Base-by-base conservation (phyloP, 2,113 vertebrate genomes). In the Brachyhypopomus occidentalis region DNA sequence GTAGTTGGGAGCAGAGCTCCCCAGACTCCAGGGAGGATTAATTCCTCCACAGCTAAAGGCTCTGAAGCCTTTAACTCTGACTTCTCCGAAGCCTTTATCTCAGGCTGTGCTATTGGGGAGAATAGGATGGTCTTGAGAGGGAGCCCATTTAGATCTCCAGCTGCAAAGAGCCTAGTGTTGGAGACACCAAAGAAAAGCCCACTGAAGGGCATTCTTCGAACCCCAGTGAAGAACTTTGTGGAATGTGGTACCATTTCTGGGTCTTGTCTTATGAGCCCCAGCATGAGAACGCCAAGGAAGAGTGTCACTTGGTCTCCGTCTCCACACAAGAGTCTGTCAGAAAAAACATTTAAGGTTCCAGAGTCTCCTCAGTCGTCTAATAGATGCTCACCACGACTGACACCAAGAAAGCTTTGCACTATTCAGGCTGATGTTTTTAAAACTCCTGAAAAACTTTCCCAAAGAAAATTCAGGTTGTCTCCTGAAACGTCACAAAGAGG, bases 301-400 rank as follows among this genome's bases (percentile, higher is more conserved):
- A 88, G 75, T 23, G 93, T 93, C 25, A 90, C 88, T 0, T 93
- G 92, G 92, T 93, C 93, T 75, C 92, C 93, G 0, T 91, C 92
- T 19, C 91, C 92, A 23, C 82, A 6, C 3, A 90, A 85, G 76
- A 34, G 22, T 45, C n/a, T 60, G 62, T 5, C 19, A 20, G 12
- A 78, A 16, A 87, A 87, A 20, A 11, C 87, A 14, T 89, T 91
- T 52, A 91, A 92, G 82, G 87, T 91, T 30, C 89, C 90, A 0
- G 89, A 88, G 72, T 92, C 91, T 0, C 90, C 90, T 16, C n/a
- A 45, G 20, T 2, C 72, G 25, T 22, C 87, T 25, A 78, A 81
- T 11, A 84, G 67, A 67, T 36, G 77, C 60, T 91, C 91, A 34
- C 87, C 83, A 0, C 84, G 79, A 81, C 73, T 82, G 58, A 88